phyloP scores from a whole-genome alignment of 2,113 vertebrate species.

The Speoplatyrhinus poulsoni region DNA sequence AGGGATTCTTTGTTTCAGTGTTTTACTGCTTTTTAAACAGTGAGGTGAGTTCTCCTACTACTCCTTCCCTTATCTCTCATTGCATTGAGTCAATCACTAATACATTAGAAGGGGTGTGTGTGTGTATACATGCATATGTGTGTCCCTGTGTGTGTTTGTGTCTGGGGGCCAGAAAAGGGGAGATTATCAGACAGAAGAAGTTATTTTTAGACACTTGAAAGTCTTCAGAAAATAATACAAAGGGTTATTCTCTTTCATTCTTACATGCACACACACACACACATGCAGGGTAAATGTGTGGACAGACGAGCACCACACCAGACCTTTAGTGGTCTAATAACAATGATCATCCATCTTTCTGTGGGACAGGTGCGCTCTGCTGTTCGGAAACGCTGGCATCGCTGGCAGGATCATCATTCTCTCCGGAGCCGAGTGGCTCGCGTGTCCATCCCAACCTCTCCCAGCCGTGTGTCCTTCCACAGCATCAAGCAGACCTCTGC shows the following conservation, averaged over 20 bases:
- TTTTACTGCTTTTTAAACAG: constrained; percentile 95
- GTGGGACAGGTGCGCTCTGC: constrained; percentile 86
- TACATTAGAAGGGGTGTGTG: too few relatives aligned
- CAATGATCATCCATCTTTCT: background rate
- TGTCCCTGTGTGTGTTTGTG: background rate
- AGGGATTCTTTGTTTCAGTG: constrained; percentile 93
- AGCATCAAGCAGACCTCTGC: constrained; percentile 93
- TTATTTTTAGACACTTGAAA: constrained; percentile 6
- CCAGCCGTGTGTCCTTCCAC: constrained; percentile 94
- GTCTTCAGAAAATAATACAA: too few relatives aligned
- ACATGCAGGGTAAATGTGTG: background rate
- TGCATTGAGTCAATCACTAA: too few relatives aligned
- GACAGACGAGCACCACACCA: too few relatives aligned
- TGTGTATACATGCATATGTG: too few relatives aligned
- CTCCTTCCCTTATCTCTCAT: too few relatives aligned
- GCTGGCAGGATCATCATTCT: constrained; percentile 95
- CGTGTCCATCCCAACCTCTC: constrained; percentile 97
- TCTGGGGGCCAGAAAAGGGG: background rate
- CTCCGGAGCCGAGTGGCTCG: constrained; percentile 86
- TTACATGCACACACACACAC: background rate
- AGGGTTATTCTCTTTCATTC: too few relatives aligned
- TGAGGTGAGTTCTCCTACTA: constrained; percentile 78
- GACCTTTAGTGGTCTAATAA: too few relatives aligned
- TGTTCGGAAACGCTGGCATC: constrained; percentile 88
- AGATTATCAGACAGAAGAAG: constrained; percentile 56